phyloP scores from a whole-genome alignment of 1,140 invertebrate genomes.

The Cardiocondyla obscurior region DNA sequence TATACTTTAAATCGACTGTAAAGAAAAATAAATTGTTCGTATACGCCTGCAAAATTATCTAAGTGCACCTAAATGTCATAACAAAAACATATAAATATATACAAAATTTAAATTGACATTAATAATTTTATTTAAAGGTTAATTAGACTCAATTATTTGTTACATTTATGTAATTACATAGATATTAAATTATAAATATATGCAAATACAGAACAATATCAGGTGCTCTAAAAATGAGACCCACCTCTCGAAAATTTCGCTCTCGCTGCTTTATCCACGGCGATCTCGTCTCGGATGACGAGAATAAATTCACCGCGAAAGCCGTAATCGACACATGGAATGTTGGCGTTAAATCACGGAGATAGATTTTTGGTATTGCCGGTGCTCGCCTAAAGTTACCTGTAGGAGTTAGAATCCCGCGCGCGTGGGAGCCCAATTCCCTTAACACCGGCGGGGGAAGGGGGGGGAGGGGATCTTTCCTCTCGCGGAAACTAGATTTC shows the following conservation, averaged over 20 bases:
- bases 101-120: neutral
- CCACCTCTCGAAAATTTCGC: neutral
- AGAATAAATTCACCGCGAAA: constrained; percentile 18
- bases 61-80: neutral
- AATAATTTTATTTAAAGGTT: neutral
- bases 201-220: neutral
- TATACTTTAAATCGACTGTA: neutral
- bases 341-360: constrained; percentile 24
- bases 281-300: neutral
- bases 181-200: neutral
- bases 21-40: constrained; percentile 4
- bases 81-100: too few species aligned
- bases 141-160: neutral
- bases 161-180: neutral
- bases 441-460: neutral
- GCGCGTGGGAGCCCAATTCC: neutral
- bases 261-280: neutral
- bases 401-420: neutral
- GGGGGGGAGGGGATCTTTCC: too few species aligned
- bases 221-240: neutral
- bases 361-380: constrained; percentile 27
- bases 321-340: constrained; percentile 26
- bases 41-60: neutral
- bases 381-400: neutral
- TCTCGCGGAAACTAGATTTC: constrained; percentile 16